Evolutionary conservation across 2,113 vertebrate species (phyloP), one percentile per base, ranked within the genome.

Genomic region (Scartelaos histophorus): DNA sequence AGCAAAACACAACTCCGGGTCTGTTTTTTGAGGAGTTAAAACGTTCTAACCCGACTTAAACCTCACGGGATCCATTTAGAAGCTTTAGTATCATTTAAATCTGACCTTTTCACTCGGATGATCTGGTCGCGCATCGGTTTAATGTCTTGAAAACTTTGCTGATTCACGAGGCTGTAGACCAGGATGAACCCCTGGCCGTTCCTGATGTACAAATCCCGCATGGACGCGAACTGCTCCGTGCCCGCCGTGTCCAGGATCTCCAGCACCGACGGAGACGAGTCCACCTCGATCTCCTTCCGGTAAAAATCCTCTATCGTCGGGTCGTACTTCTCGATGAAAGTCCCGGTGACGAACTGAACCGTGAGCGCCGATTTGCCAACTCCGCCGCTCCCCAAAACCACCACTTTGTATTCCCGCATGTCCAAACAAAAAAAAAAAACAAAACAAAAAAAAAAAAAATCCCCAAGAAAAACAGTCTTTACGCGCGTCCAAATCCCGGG

Each of bases 351-450:
- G 71, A 97, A 97, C 94, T 96, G 96, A 68, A 97, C 96, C 45
- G 96, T 97, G 54, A 97, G 94, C 73, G 96, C 96, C 74, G 96
- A 97, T 84, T 96, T 96, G 54, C 96, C 96, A 78, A 97, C 95
- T 76, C 96, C 96, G 83, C 96, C 96, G 92, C 95, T 96, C 83
- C 95, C 96, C 80, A 96, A 93, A 83, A 97, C 96, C 93, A 97
- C 96, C 92, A 97, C 96, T 92, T 97, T 97, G 85, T 97, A 97
- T 94, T 97, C 96, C 86, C 96, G 93, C 96, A 97, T 97, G n/a
- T n/a, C n/a, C n/a, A n/a, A n/a, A n/a, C n/a, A n/a, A n/a, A n/a
- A n/a, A n/a, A n/a, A n/a, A n/a, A n/a, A n/a, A n/a, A n/a, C n/a
- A n/a, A n/a, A n/a, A n/a, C n/a, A n/a, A n/a, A n/a, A n/a, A n/a